Evolutionary conservation across 2,113 vertebrate species (phyloP), one percentile per base, ranked within the genome.

Genomic region (Perca fluviatilis): DNA sequence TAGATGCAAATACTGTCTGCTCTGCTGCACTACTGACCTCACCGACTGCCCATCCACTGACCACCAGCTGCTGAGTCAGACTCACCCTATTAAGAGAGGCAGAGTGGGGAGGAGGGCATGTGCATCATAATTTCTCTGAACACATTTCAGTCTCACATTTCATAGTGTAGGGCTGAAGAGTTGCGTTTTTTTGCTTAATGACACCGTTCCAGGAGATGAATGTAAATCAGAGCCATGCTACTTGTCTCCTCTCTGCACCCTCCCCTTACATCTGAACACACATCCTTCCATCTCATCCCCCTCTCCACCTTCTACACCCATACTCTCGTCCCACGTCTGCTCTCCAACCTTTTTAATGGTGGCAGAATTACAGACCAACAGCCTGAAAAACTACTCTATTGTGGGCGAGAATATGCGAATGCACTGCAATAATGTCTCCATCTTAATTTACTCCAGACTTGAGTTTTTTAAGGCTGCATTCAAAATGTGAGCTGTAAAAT

Each of bases 11-110:
- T 77, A 83, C 86, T 58, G 80, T 89, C 86, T 90, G 80, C 80
- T 84, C 58, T 46, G 80, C 81, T 84, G 86, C 84, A 84, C 82
- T 85, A 77, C 84, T 93, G 94, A 94, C 85, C 86, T 94, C 94
- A 93, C 67, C 12, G 88, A 87, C 91, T 90, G 91, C 84, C 86
- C 90, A 91, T 79, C 83, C 80, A 13, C 79, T 77, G 83, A 89
- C 88, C 90, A 47, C 74, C 30, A 56, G 72, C 81, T 84, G 88
- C 83, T 89, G 88, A 93, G 74, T 92, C 88, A 86, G 27, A 83
- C 77, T 61, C 58, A 54, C 81, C 54, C 40, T 27, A 68, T 81
- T 76, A 74, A n/a, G 62, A 30, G 65, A 77, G 57, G 50, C 49
- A 46, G 73, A 27, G 19, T 47, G 21, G 19, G 6, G 19, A 43